phyloP scores from a whole-genome alignment of 2,888 invertebrate species.

The Drosophila peninsularis region DNA sequence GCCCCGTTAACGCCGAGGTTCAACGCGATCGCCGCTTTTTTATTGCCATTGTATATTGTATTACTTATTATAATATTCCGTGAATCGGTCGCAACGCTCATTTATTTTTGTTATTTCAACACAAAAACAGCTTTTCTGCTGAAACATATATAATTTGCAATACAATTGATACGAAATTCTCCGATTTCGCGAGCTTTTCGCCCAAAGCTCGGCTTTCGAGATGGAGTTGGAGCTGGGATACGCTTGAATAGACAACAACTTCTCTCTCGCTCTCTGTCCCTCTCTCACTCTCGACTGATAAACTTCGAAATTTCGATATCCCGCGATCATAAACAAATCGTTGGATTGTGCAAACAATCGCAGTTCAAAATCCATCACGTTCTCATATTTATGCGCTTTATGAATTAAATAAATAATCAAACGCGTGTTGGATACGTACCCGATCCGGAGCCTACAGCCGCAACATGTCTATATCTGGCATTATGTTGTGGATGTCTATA shows the following conservation, averaged over 20 bases:
- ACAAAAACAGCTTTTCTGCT: conserved; percentile 45
- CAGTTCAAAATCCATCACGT: conserved; percentile 23
- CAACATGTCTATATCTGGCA: conserved; percentile 33
- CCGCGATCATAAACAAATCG: conserved; percentile 33
- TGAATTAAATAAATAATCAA: conserved; percentile 59
- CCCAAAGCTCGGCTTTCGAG: conserved; percentile 32
- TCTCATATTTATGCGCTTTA: conserved; percentile 53
- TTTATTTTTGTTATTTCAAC: conserved; percentile 38
- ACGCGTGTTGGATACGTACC: conserved; percentile 57
- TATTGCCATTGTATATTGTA: conserved; percentile 44
- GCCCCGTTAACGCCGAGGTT: conserved; percentile 51
- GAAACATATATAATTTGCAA: conserved; percentile 43
- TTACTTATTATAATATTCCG: conserved; percentile 55
- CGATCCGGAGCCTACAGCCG: neutral
- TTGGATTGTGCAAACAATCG: conserved; percentile 27
- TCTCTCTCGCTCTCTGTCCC: neutral
- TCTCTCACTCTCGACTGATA: neutral
- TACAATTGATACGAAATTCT: conserved; percentile 32
- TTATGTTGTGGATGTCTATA: conserved; percentile 31
- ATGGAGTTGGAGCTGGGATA: conserved; percentile 42
- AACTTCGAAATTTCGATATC: conserved; percentile 7
- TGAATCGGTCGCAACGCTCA: conserved; percentile 50
- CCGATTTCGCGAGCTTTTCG: conserved; percentile 35
- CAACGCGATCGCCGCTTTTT: conserved; percentile 42
- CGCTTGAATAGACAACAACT: conserved; percentile 25